A percentile compares a stretch with the other conserved stretches of the same genome.
Conservation (phyloP, 2,888 invertebrate genomes). For the Ormia ochracea region DNA sequence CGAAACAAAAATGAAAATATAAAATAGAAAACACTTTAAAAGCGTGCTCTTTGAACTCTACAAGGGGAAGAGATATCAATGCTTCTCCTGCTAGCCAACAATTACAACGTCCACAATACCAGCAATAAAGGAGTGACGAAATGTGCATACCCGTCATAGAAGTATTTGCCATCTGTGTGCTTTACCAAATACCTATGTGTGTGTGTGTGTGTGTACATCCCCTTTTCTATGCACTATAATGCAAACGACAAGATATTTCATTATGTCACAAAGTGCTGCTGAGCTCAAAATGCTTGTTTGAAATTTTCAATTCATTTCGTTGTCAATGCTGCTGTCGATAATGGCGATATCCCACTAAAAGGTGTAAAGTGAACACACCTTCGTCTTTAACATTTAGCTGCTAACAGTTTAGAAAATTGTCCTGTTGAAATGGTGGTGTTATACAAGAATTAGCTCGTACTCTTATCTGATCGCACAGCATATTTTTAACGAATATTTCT, state of each 20-base stretch:
- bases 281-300: slow-evolving; percentile 33
- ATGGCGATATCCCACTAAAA: not conserved
- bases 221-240: too few species aligned
- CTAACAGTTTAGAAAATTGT: not conserved
- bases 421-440: not conserved
- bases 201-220: too few species aligned
- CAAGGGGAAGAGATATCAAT: too few species aligned
- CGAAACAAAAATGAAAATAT: not conserved
- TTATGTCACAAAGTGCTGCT: slow-evolving; percentile 24
- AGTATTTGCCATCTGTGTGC: too few species aligned
- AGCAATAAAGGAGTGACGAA: not conserved
- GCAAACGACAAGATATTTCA: not conserved
- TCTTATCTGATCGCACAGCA: too few species aligned
- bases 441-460: not conserved
- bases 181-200: too few species aligned
- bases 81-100: not conserved
- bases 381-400: not conserved
- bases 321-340: not conserved
- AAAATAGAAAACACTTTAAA: not conserved
- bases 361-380: slow-evolving; percentile 12
- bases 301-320: slow-evolving; percentile 19
- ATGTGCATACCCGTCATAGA: slow-evolving; percentile 1
- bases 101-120: not conserved
- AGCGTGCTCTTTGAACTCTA: slow-evolving; percentile 14
- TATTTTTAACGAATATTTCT: too few species aligned